Evolutionary conservation across 23 tunicate species (phyloP).

Genomic region (Trididemnum nubilum): DNA sequence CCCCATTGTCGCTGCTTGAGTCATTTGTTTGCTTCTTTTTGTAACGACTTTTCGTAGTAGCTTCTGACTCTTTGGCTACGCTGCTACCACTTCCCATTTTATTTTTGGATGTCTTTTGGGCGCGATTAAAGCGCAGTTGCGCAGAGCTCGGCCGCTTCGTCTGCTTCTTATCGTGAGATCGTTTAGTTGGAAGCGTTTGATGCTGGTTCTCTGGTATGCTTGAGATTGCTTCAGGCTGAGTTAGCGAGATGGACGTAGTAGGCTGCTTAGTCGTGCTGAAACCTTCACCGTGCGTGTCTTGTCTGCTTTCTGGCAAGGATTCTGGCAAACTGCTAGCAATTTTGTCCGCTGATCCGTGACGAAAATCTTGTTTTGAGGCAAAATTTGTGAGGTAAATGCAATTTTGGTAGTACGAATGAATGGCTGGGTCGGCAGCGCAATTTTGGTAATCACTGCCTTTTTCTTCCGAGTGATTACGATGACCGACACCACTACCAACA

Average conservation of each 20-base stretch:
- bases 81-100: conserved; percentile 54
- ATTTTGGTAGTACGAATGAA: neutral
- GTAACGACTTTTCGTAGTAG: neutral
- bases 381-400: no score
- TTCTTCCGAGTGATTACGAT: neutral
- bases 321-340: no score
- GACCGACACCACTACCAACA: neutral
- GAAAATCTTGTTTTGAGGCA: no score
- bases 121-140: neutral
- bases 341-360: no score
- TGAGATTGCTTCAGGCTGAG: no score
- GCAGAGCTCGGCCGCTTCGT: neutral
- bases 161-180: neutral
- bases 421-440: neutral
- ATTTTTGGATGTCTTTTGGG: neutral
- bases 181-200: neutral
- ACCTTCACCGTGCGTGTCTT: no score
- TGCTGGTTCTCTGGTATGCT: no score
- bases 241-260: no score
- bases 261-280: no score
- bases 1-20: conserved; percentile 61
- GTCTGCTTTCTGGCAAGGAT: no score
- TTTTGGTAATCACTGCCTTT: neutral
- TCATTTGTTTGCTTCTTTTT: neutral
- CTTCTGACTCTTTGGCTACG: neutral